Percentiles rank a stretch among this genome's conserved stretches.
These are phyloP conservation scores for Tolypeutes matacus DNA, from an alignment of 2,797 vertebrate species.

Conservation along the genomic window DNA sequence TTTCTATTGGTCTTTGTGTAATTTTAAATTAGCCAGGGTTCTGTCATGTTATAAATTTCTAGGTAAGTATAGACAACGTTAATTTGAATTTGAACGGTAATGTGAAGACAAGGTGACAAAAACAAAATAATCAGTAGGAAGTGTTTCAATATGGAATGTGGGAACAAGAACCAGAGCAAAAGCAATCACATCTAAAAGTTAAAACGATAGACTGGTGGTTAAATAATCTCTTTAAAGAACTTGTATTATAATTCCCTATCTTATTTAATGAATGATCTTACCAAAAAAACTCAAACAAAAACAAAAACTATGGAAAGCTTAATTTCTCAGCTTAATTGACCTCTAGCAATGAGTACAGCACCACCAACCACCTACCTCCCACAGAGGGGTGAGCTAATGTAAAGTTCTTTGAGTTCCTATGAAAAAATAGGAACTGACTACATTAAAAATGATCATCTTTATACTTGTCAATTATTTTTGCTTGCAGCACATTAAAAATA, in stretches of 20 bases:
- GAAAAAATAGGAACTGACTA: not conserved
- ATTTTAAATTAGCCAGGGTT: constrained; percentile 13
- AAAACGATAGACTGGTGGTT: not conserved
- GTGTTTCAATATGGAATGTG: not conserved
- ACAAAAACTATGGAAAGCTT: constrained; percentile 19
- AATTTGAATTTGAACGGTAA: constrained; percentile 25
- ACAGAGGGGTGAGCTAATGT: not conserved
- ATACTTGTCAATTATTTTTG: not conserved
- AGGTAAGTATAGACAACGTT: not conserved
- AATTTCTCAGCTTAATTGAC: constrained; percentile 16
- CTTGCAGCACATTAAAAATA: not conserved
- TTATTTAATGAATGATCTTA: not conserved
- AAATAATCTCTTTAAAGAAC: not conserved
- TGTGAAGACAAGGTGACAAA: not conserved
- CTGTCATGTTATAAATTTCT: constrained; percentile 53
- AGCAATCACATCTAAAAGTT: not conserved
- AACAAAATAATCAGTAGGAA: constrained; percentile 1
- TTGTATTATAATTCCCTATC: not conserved
- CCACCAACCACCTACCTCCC: not conserved
- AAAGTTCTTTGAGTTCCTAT: not conserved
- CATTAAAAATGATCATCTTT: not conserved
- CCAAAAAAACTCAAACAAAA: not conserved
- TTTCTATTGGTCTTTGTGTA: not conserved
- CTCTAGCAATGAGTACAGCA: not conserved
- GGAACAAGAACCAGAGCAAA: not conserved